Percentiles rank a stretch among this genome's conserved stretches.
These are phyloP conservation scores for Tinea pellionella DNA, from an alignment of 2,888 invertebrate species.

Conservation along the genomic window DNA sequence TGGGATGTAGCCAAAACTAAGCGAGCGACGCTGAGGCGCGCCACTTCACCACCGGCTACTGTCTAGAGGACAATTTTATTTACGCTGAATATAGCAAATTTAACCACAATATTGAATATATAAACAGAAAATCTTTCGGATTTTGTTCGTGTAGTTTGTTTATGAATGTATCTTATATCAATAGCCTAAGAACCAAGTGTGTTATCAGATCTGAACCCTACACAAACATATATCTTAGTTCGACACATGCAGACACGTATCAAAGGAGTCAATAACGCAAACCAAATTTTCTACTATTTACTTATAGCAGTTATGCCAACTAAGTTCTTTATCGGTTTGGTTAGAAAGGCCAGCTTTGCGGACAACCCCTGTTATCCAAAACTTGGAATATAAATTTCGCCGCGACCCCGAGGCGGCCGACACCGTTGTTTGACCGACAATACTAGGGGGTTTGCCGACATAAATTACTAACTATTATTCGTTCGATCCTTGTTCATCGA, in stretches of 20 bases:
- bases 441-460: constrained; percentile 43
- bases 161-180: neutral
- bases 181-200: neutral
- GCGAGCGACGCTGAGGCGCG: neutral
- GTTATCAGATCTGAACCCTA: neutral
- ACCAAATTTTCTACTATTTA: constrained; percentile 27
- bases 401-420: constrained; percentile 25
- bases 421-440: constrained; percentile 47
- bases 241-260: constrained; percentile 4
- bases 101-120: neutral
- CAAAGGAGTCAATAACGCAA: neutral
- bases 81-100: constrained; percentile 1
- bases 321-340: constrained; percentile 38
- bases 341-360: constrained; percentile 31
- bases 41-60: neutral
- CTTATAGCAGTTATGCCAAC: constrained; percentile 35
- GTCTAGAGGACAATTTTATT: constrained; percentile 4
- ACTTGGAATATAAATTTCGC: constrained; percentile 57
- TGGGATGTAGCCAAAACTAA: constrained; percentile 58
- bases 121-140: neutral
- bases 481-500: constrained; percentile 21
- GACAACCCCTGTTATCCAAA: constrained; percentile 33
- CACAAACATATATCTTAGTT: constrained; percentile 4
- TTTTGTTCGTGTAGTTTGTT: neutral
- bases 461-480: constrained; percentile 53